Evolutionary conservation across 2,113 vertebrate species (phyloP), one percentile per base, ranked within the genome.

Genomic region (Polypterus senegalus): DNA sequence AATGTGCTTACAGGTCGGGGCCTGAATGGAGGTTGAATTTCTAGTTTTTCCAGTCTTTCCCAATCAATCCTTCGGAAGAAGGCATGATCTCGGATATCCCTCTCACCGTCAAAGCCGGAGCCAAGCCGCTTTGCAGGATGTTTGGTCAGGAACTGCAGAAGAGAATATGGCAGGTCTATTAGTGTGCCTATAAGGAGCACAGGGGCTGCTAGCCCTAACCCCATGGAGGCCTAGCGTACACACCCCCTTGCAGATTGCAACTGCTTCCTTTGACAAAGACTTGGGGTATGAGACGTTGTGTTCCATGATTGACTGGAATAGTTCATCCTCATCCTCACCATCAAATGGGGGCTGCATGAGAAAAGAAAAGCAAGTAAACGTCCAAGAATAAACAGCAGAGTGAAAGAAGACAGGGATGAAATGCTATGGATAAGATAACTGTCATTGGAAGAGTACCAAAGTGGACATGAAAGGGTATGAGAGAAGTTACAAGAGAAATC

Each of bases 31-130:
- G 92, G 80, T 2, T 80, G 80, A n/a, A 93, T 86, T 77, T 95
- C 91, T 72, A 92, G 67, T 51, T 82, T 81, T 70, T 93, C 89
- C 73, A 95, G 77, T 54, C 89, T 77, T 45, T 93, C 91, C 92
- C 92, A 95, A 79, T 94, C 92, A n/a, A 92, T 88, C 89, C 92
- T 90, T 56, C 89, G 88, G 80, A 93, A 95, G 69, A 95, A 95
- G 3, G 81, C 85, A 52, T 94, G 92, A 5, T 90, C 90, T 5
- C 83, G 79, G 63, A 95, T 88, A 60, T 92, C 91, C 61, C 82
- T 75, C 54, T 94, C 90, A 0, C 87, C 88, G 0, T 92, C 88
- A 0, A 82, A 81, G 63, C 82, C 90, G 1, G 83, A 87, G 11
- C 91, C 92, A 62, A 94, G 78, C 54, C 91, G 89, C 72, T 94